phyloP scores from a whole-genome alignment of 2,888 invertebrate species.

The Tuta absoluta region DNA sequence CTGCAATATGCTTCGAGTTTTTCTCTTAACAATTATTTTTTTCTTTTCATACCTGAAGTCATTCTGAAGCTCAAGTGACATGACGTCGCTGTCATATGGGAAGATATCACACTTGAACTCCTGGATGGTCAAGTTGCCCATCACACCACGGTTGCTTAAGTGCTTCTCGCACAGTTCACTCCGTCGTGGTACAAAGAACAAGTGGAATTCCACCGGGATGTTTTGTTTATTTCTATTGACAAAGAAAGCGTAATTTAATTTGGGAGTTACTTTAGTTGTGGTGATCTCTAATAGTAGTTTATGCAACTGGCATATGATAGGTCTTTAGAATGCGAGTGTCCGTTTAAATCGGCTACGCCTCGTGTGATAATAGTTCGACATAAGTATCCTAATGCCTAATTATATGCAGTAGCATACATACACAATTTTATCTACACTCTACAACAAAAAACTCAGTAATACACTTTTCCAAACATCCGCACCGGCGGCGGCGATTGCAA shows the following conservation, averaged over 20 bases:
- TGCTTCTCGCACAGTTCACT: conserved; percentile 93
- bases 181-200: conserved; percentile 93
- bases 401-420: no score
- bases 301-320: no score
- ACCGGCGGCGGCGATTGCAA: no score
- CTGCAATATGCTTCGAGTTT: background rate
- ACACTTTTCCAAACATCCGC: no score
- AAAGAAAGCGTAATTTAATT: background rate
- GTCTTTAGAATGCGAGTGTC: no score
- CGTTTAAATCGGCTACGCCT: no score
- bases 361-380: no score
- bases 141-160: conserved; percentile 90
- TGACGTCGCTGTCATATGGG: conserved; percentile 94
- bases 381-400: no score
- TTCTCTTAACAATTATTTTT: background rate
- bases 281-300: no score
- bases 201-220: conserved; percentile 86
- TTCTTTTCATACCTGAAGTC: conserved; percentile 83
- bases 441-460: no score
- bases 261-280: no score
- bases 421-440: no score
- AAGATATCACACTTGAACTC: conserved; percentile 94
- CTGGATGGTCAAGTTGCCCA: conserved; percentile 87
- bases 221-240: conserved; percentile 58
- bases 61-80: conserved; percentile 93